A percentile compares a stretch with the other conserved stretches of the same genome.
These are phyloP conservation scores for Solen grandis DNA, from an alignment of 1,140 invertebrate species.

Conservation along the genomic window DNA sequence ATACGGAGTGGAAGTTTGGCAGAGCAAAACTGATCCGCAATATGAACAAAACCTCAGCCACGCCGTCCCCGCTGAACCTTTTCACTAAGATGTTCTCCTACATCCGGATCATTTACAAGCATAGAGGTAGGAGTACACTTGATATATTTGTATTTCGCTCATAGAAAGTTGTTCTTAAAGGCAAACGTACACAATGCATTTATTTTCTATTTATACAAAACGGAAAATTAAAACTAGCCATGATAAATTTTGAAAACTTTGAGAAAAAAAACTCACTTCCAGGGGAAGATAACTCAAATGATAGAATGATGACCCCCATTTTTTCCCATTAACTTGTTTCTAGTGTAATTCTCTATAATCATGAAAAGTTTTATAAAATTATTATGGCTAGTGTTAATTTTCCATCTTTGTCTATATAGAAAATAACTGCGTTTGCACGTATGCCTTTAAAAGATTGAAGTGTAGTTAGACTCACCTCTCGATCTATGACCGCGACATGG, in stretches of 20 bases:
- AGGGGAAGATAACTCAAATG: no score
- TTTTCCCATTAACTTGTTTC: no score
- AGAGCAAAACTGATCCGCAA: conserved; percentile 98
- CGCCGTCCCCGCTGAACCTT: conserved; percentile 97
- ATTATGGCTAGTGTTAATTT: neutral
- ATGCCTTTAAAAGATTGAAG: no score
- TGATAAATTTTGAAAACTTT: no score
- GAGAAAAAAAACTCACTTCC: no score
- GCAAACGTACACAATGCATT: no score
- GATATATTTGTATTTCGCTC: neutral
- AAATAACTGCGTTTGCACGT: neutral
- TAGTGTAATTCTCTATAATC: neutral
- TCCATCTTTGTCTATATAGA: no score
- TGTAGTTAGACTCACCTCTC: no score
- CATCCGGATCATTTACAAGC: conserved; percentile 89
- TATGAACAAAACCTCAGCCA: conserved; percentile 98
- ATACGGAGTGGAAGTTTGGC: conserved; percentile 99
- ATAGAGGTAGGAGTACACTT: conserved; percentile 85
- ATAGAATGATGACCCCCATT: no score
- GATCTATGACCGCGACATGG: no score
- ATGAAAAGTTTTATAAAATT: neutral
- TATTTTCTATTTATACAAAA: no score
- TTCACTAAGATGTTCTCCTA: conserved; percentile 89
- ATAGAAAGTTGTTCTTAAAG: neutral
- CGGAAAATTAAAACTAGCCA: no score